These are phyloP conservation scores for Eurytemora carolleeae DNA, from an alignment of 1,140 invertebrate genomes.

Conservation along the genomic window DNA sequence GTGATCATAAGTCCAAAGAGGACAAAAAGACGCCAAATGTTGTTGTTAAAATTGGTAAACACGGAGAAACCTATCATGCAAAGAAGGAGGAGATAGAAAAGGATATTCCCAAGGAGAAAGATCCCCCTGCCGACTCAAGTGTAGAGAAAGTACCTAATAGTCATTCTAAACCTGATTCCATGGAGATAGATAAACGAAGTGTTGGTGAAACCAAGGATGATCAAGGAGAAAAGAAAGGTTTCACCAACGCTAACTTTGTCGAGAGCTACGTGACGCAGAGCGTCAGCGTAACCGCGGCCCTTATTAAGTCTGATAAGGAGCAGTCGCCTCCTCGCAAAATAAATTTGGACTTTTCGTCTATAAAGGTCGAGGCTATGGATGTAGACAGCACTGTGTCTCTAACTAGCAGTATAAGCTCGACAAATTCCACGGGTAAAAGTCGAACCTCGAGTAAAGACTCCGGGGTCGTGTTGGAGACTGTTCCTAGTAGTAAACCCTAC, in stretches of 20 bases:
- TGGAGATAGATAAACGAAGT: neutral
- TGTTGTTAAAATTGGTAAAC: neutral
- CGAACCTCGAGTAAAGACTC: too few species aligned
- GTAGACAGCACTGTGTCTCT: too few species aligned
- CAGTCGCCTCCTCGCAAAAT: neutral
- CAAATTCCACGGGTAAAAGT: too few species aligned
- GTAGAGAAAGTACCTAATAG: neutral
- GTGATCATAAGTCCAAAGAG: neutral
- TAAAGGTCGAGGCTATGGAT: slow-evolving; percentile 2
- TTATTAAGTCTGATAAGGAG: neutral
- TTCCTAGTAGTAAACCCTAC: too few species aligned
- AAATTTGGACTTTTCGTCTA: too few species aligned
- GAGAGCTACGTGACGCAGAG: slow-evolving; percentile 25
- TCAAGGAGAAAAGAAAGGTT: slow-evolving; percentile 24
- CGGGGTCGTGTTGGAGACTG: too few species aligned
- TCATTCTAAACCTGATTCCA: neutral
- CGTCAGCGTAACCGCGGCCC: slow-evolving; percentile 23
- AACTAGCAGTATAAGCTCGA: too few species aligned
- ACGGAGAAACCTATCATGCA: neutral
- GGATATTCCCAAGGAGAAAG: neutral
- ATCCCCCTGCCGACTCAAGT: neutral
- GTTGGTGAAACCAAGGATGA: neutral
- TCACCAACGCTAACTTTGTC: slow-evolving; percentile 34
- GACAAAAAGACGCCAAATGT: neutral
- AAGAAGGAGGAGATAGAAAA: neutral